Conservation (phyloP, 2,797 vertebrate species). For the Manis crassicaudata region DNA sequence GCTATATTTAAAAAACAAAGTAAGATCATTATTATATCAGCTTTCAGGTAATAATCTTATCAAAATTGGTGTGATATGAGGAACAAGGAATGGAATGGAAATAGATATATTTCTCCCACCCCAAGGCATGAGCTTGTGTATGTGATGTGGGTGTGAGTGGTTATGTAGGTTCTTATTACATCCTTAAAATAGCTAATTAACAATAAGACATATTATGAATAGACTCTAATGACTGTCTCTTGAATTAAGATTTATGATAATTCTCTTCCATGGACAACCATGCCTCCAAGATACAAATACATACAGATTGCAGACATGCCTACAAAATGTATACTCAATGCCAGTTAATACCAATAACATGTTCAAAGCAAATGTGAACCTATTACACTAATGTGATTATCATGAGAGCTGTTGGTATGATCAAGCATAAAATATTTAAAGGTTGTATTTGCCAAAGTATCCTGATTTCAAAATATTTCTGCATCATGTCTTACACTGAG, state of each 20-base stretch:
- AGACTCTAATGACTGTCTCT: not conserved
- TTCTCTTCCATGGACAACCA: not conserved
- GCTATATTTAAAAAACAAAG: not conserved
- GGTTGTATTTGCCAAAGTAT: not conserved
- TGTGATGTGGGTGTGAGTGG: not conserved
- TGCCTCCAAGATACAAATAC: not conserved
- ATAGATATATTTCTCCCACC: not conserved
- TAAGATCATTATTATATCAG: not conserved
- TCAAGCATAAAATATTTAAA: not conserved
- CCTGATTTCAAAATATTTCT: not conserved
- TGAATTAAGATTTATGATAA: conserved; percentile 3
- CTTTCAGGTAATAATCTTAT: not conserved
- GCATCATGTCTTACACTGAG: not conserved
- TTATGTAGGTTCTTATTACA: not conserved
- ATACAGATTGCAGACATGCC: not conserved
- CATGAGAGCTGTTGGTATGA: not conserved
- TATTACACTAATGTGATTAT: not conserved
- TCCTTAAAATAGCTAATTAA: not conserved
- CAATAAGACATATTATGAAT: not conserved
- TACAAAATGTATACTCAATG: not conserved
- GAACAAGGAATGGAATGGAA: not conserved
- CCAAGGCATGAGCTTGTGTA: not conserved
- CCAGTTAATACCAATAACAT: not conserved
- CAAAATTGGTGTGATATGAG: not conserved
- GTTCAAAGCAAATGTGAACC: not conserved